Evolutionary conservation across 1,140 invertebrate species (phyloP), one percentile per base, ranked within the genome.

Genomic region (Drosophila kanapiae): DNA sequence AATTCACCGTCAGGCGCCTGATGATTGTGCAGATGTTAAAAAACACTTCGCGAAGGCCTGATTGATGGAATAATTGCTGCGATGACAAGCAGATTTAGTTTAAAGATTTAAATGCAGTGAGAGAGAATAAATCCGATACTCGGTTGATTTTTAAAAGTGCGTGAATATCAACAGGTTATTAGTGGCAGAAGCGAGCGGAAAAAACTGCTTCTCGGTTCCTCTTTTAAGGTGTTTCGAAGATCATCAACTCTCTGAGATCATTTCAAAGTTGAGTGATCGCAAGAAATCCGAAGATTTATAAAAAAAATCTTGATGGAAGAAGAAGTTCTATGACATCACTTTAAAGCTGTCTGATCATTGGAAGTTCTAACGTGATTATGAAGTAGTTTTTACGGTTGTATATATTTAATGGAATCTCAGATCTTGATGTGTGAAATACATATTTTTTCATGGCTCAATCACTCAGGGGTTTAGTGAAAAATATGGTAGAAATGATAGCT

Each of bases 41-140:
- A 43, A 37, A 8, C 51, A 38, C 49, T 53, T 58, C 35, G 56
- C 33, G 14, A 40, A 56, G 49, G 63, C 33, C 63, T 71, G 69
- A 72, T 72, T 72, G 69, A 72, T 72, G 18, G 67, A 70, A 71
- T 72, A 72, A 72, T 72, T 72, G 69, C 65, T 23, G n/a, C 35
- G n/a, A 59, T 72, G 69, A 72, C 69, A 72, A 14, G 69, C 69
- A 71, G 43, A 71, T 59, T 72, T 68, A 31, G 42, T 47, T 23
- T 29, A 35, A 9, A 56, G 40, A 42, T n/a, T 71, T 59, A 35
- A 58, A 18, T 58, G 23, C 51, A 59, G 11, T 37, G 9, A 16
- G 33, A 8, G 10, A 29, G 16, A n/a, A 43, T 43, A 43, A 35
- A 11, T 9, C 14, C 9, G 6, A 40, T n/a, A n/a, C n/a, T 18